Base-by-base conservation (phyloP, 2,797 vertebrate genomes). In the Nasua narica region DNA sequence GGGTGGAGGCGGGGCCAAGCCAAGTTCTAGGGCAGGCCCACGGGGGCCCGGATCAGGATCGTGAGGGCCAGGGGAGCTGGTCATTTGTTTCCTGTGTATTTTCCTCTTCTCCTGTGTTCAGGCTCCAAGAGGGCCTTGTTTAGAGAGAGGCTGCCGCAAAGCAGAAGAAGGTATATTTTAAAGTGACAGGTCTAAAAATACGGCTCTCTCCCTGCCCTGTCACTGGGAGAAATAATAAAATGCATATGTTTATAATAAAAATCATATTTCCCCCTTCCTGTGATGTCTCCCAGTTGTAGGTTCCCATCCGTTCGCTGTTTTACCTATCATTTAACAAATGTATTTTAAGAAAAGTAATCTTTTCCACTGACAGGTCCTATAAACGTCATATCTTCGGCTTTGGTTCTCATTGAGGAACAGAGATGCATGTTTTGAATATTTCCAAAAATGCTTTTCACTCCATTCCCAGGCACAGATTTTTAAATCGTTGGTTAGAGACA, bases 201-300 rank as follows among this genome's bases (percentile, higher is more conserved):
- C 83, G 84, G 87, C 86, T 78, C 83, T 89, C 77, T 96, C 87
- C 65, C 92, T 96, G 94, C 91, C 95, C 95, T 97, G 96, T 98
- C 96, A 83, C 91, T 84, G 96, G 97, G 94, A 97, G 93, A 88
- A 97, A 97, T 97, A 97, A 98, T 98, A 96, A 97, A 97, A 97
- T 93, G 91, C 98, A 98, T 95, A 91, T 98, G 98, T 98, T 98
- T 98, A 98, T 98, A 98, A 98, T 98, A 98, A 98, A 98, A 98
- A 97, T 97, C 98, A 96, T 97, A 97, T 98, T 98, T 96, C 91
- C 84, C 89, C 97, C 87, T 98, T 98, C 98, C 97, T 95, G 97
- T 97, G 97, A 97, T 97, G 91, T 85, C 97, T 98, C 96, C 98
- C 98, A 96, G 97, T 98, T 98, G 98, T 97, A 97, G 95, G 94